phyloP scores from a whole-genome alignment of 2,888 invertebrate species.

The Imbricaverruca yamaguchii region DNA sequence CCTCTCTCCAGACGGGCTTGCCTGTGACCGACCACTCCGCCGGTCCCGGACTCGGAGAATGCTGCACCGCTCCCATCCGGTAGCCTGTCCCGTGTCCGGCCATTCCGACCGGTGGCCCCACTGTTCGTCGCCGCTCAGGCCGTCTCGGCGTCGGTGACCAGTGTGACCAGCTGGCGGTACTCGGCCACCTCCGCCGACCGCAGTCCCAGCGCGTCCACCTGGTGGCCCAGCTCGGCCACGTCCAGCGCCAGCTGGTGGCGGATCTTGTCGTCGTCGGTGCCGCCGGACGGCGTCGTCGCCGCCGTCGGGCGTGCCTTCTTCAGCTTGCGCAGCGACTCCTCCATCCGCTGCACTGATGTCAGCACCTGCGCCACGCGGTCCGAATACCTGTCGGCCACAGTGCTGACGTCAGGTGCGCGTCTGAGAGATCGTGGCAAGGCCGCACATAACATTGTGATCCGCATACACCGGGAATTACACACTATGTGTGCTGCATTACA shows the following conservation, averaged over 20 bases:
- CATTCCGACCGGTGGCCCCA: too few relatives aligned
- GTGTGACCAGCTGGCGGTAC: not conserved
- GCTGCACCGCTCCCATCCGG: too few relatives aligned
- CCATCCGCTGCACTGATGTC: slow-evolving; percentile 88
- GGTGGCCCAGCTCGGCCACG: slow-evolving; percentile 44
- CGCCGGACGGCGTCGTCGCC: slow-evolving; percentile 34
- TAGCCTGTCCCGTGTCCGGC: too few relatives aligned
- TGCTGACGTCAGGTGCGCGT: too few relatives aligned
- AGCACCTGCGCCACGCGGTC: slow-evolving; percentile 72
- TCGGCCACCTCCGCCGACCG: not conserved
- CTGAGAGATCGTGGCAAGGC: too few relatives aligned
- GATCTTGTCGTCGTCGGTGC: slow-evolving; percentile 83
- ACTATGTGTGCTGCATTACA: too few relatives aligned
- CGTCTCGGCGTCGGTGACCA: not conserved
- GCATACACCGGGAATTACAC: too few relatives aligned
- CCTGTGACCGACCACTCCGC: too few relatives aligned
- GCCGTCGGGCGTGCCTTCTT: slow-evolving; percentile 69
- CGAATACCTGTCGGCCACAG: slow-evolving; percentile 40
- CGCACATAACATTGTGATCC: too few relatives aligned
- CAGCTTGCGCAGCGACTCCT: slow-evolving; percentile 82
- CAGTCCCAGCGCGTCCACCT: not conserved
- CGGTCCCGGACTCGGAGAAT: too few relatives aligned
- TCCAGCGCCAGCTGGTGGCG: slow-evolving; percentile 81
- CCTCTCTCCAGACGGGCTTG: too few relatives aligned
- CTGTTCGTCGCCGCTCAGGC: not conserved